Conservation (phyloP, 2,113 vertebrate species). For the Hyperoodon ampullatus region DNA sequence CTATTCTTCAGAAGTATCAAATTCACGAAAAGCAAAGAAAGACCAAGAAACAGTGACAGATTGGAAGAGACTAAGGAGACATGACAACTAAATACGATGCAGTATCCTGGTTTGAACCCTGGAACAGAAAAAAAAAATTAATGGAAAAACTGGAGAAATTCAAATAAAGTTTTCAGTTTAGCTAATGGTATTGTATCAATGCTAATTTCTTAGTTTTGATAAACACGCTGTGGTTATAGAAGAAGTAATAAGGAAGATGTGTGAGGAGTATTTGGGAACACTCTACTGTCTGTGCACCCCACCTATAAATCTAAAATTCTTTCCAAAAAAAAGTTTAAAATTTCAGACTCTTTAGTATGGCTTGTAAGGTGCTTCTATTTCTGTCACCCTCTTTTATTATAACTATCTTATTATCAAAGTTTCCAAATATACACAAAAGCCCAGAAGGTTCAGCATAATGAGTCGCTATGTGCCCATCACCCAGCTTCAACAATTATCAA, state of each 20-base stretch:
- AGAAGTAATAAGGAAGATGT: background rate
- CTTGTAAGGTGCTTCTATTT: background rate
- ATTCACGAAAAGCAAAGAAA: background rate
- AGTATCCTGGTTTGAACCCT: background rate
- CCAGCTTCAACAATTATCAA: background rate
- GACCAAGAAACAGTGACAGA: background rate
- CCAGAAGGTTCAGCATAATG: background rate
- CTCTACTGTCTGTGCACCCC: background rate
- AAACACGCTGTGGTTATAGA: background rate
- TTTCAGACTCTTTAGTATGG: background rate
- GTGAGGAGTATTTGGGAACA: background rate
- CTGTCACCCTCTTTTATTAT: background rate
- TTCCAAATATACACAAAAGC: constrained; percentile 15
- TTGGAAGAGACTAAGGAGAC: background rate
- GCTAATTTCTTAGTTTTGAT: background rate
- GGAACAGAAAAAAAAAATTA: background rate
- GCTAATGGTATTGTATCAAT: background rate
- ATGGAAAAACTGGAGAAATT: background rate
- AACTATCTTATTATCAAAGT: background rate
- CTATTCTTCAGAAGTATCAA: background rate
- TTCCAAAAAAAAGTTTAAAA: constrained; percentile 5
- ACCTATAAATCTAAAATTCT: constrained; percentile 26
- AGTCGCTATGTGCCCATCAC: background rate
- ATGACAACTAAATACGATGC: background rate
- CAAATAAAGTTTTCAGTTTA: background rate